phyloP scores from a whole-genome alignment of 2,888 invertebrate species.

The Mythimna loreyi region DNA sequence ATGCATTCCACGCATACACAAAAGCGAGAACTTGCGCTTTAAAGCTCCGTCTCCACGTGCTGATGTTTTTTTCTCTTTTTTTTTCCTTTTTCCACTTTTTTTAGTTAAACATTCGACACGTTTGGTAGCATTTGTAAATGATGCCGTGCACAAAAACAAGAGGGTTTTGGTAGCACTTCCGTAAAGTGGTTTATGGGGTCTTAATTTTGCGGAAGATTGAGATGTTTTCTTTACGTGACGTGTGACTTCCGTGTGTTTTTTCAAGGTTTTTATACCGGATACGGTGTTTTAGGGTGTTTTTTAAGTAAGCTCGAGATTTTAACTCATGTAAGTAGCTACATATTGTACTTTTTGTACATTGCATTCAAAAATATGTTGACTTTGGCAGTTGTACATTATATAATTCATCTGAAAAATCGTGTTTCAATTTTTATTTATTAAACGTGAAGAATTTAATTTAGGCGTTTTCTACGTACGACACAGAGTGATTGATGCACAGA shows the following conservation, averaged over 20 bases:
- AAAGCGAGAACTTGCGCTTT: conserved; percentile 81
- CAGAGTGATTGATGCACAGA: no score
- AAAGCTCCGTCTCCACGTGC: conserved; percentile 82
- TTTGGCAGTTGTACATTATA: no score
- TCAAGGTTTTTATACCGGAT: conserved; percentile 14
- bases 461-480: no score
- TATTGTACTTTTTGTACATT: neutral
- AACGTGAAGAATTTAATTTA: no score
- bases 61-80: conserved; percentile 63
- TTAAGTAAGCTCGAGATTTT: neutral
- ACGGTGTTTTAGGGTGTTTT: neutral
- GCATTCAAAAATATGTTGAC: neutral
- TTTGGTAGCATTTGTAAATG: conserved; percentile 74
- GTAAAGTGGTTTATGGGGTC: conserved; percentile 62
- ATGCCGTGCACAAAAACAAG: conserved; percentile 64
- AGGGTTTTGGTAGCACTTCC: conserved; percentile 57
- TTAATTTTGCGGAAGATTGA: conserved; percentile 58
- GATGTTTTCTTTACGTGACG: conserved; percentile 54
- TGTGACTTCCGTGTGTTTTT: conserved; percentile 40
- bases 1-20: conserved; percentile 80
- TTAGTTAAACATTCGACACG: conserved; percentile 73
- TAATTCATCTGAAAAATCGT: no score
- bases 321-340: neutral
- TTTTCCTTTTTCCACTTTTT: conserved; percentile 50
- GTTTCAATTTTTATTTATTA: no score